A percentile compares a stretch with the other conserved stretches of the same genome.
phyloP scores from a whole-genome alignment of 2,888 invertebrate genomes.

The Stenoptilia bipunctidactyla region DNA sequence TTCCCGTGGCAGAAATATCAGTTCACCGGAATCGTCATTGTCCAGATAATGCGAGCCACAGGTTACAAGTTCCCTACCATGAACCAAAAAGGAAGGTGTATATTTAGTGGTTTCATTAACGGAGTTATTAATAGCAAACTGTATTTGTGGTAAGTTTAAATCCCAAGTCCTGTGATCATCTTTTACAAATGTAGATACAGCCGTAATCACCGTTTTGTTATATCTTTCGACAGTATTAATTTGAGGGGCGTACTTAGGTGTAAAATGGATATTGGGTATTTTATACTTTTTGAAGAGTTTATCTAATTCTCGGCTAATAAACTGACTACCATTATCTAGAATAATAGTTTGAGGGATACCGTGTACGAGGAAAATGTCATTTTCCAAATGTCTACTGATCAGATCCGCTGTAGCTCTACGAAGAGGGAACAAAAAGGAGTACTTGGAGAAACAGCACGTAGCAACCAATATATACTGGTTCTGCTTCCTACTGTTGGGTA shows the following conservation, averaged over 20 bases:
- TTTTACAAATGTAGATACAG: conserved; percentile 14
- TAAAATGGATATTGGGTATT: conserved; percentile 3
- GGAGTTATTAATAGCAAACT: conserved; percentile 17
- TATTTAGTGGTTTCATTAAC: conserved; percentile 17
- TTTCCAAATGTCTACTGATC: conserved; percentile 8
- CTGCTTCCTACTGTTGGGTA: conserved; percentile 13
- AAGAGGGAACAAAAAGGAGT: conserved; percentile 15
- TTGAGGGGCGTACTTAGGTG: conserved; percentile 3
- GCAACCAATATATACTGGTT: conserved; percentile 18
- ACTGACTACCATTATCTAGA: conserved; percentile 4
- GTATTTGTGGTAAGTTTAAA: conserved; percentile 11
- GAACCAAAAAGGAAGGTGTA: conserved; percentile 7
- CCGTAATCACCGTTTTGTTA: conserved; percentile 15
- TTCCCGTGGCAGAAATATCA: conserved; percentile 8
- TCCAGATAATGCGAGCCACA: conserved; percentile 10
- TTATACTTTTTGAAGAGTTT: conserved; percentile 5
- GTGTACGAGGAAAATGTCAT: conserved; percentile 5
- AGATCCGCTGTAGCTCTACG: conserved; percentile 11
- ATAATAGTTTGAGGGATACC: conserved; percentile 5
- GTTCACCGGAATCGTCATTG: not conserved
- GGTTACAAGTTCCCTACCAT: conserved; percentile 8
- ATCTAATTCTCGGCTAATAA: conserved; percentile 1
- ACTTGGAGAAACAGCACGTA: too few relatives aligned
- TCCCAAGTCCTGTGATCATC: conserved; percentile 20
- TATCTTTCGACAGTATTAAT: conserved; percentile 3